phyloP scores from a whole-genome alignment of 2,797 vertebrate genomes.

The Chiroxiphia lanceolata region DNA sequence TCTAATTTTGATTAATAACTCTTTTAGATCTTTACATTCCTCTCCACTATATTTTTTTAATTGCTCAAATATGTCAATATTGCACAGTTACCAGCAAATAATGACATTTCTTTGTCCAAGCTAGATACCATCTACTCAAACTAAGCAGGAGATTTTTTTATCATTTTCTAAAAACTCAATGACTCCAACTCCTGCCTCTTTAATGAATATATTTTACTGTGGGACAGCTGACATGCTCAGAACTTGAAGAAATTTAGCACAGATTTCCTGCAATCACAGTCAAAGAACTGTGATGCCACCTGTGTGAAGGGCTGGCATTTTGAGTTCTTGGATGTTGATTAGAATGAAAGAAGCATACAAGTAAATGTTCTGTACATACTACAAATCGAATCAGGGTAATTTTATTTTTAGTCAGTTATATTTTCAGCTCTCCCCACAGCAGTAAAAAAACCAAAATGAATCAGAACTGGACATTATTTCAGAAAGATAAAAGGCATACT shows the following conservation, averaged over 20 bases:
- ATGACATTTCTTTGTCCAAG: neutral
- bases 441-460: no score
- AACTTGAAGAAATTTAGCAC: neutral
- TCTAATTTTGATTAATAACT: neutral
- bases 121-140: neutral
- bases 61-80: neutral
- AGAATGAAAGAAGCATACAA: neutral
- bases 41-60: neutral
- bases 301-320: neutral
- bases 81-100: neutral
- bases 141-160: neutral
- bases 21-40: neutral
- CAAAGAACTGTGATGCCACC: neutral
- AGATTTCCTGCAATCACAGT: neutral
- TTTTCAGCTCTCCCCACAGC: neutral
- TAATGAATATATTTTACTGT: neutral
- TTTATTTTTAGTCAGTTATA: neutral
- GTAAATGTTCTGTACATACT: neutral
- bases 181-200: neutral
- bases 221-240: neutral
- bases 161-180: neutral
- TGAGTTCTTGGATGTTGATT: neutral
- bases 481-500: neutral
- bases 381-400: rapidly evolving
- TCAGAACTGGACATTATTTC: neutral